These are phyloP conservation scores for Chaetodon trifasciatus DNA, from an alignment of 2,797 vertebrate species.

Conservation along the genomic window DNA sequence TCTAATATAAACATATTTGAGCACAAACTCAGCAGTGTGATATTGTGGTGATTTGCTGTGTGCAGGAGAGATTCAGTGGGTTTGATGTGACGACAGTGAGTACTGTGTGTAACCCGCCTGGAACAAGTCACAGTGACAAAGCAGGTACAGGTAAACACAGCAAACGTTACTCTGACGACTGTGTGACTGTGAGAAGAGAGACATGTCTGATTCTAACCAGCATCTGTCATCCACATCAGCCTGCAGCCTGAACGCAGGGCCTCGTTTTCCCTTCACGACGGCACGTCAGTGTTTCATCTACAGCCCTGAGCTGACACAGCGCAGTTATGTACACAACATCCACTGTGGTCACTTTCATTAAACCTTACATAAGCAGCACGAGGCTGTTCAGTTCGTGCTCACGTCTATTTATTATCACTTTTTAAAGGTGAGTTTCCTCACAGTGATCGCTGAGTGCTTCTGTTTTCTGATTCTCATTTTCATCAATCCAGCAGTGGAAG, in stretches of 20 bases:
- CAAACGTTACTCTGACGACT: neutral
- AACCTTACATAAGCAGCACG: neutral
- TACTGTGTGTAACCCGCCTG: neutral
- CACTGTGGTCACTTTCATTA: neutral
- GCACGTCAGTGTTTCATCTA: neutral
- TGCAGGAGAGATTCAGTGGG: neutral
- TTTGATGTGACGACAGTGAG: no score
- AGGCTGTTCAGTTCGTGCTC: neutral
- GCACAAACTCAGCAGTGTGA: no score
- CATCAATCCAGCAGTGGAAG: no score
- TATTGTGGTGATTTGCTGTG: neutral
- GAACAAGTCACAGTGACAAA: neutral
- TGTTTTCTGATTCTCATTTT: no score
- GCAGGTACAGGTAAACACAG: neutral
- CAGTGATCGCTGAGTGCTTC: no score
- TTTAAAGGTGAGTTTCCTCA: no score
- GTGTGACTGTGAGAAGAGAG: no score
- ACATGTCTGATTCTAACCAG: no score
- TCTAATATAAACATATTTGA: no score
- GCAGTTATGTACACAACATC: neutral
- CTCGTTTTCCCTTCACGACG: neutral
- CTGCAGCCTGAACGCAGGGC: no score
- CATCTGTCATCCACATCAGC: no score
- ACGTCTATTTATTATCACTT: no score
- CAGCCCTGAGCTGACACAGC: neutral